Base-by-base conservation (phyloP, 2,888 invertebrate species). In the Tenthredo amoena region DNA sequence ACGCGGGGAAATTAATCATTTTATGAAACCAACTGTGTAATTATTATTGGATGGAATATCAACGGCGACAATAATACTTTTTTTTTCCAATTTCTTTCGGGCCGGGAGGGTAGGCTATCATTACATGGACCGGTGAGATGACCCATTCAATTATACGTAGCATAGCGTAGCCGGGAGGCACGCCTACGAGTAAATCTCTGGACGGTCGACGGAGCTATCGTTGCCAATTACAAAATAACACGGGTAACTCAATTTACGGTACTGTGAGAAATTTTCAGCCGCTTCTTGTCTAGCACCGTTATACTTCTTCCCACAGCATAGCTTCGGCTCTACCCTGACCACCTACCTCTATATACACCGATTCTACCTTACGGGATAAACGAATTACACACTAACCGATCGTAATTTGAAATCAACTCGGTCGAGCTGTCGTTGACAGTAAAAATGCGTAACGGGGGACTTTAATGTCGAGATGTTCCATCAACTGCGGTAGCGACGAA, bases 211-310 rank as follows among this genome's bases (percentile, higher is more conserved):
- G 31, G 31, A 40, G 58, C 77, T 65, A 71, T 83, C 83, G 83
- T 65, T 83, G 83, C 83, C 83, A 83, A 83, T 83, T 83, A 83
- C 83, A 68, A 83, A 83, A 83, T 71, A 68, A 83, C 50, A 71
- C 83, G 83, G 83, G 68, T 71, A 83, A 83, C 83, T 83, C 83
- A 83, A 83, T 83, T 83, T 83, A 83, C 83, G 68, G 71, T 83
- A 83, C 71, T 83, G 83, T 83, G 83, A 83, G 83, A 83, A 68
- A 83, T 83, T 83, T 83, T 83, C 83, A 83, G n/a, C 58, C 83
- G 15, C 26, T 26, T 43, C 43, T 65, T 71, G 37, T 43, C 26
- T 21, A 26, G 83, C 68, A 83, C 83, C 83, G 83, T 83, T 83
- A 83, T 40, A 21, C 47, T 47, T 81, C 58, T 50, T 83, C 65